Conservation (phyloP, 2,888 invertebrate genomes). For the Electrophaes corylata region DNA sequence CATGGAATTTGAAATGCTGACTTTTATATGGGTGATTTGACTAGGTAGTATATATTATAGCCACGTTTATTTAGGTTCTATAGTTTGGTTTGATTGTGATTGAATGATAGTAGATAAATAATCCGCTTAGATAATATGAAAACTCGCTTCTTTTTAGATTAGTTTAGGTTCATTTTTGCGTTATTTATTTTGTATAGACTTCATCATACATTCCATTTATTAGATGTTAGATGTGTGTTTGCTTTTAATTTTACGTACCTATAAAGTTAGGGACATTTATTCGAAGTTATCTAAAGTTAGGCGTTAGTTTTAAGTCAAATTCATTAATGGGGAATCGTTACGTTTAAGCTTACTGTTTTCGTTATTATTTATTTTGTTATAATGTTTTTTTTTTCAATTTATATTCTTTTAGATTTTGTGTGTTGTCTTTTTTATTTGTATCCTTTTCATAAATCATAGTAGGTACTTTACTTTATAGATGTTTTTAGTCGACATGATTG, state of each 20-base stretch:
- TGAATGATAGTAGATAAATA: neutral
- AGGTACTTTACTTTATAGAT: constrained; percentile 50
- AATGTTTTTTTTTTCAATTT: constrained; percentile 66
- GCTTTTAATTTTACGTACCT: constrained; percentile 35
- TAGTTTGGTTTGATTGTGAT: neutral
- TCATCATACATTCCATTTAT: constrained; percentile 67
- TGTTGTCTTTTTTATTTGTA: constrained; percentile 55
- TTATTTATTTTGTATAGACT: constrained; percentile 62
- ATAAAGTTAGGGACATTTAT: constrained; percentile 28
- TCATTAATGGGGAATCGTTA: constrained; percentile 79
- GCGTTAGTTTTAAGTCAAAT: constrained; percentile 43
- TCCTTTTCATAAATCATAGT: constrained; percentile 39
- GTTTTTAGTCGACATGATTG: constrained; percentile 51
- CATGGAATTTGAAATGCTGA: neutral
- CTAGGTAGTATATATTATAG: neutral
- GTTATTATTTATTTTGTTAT: constrained; percentile 80
- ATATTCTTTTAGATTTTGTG: constrained; percentile 61
- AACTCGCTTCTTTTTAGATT: constrained; percentile 1
- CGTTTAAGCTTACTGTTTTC: constrained; percentile 80
- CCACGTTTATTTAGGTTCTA: neutral
- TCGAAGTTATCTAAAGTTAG: constrained; percentile 22
- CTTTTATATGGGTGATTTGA: neutral
- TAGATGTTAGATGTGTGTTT: constrained; percentile 37
- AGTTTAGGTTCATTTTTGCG: constrained; percentile 30
- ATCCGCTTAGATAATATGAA: neutral